A percentile compares a stretch with the other conserved stretches of the same genome.
phyloP scores from a whole-genome alignment of 1,140 invertebrate species.

The Acromyrmex echinatior region DNA sequence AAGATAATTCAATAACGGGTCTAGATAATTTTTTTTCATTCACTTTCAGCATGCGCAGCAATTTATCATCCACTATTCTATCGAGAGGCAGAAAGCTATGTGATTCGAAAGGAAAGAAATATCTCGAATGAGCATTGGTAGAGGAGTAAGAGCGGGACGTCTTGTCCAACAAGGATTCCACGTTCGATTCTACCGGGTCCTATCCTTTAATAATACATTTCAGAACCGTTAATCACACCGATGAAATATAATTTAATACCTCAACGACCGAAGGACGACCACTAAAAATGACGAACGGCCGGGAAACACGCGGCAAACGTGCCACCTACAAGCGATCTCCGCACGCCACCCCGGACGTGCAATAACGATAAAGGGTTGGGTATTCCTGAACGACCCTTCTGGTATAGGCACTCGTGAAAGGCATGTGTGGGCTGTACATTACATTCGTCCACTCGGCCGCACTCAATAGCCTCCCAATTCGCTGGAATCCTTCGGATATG shows the following conservation, averaged over 20 bases:
- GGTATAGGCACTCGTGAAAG: constrained; percentile 52
- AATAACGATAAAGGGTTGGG: constrained; percentile 74
- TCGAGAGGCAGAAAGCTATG: constrained; percentile 6
- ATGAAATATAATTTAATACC: constrained; percentile 79
- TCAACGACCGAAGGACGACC: constrained; percentile 66
- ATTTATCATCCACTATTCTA: constrained; percentile 19
- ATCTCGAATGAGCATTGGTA: constrained; percentile 11
- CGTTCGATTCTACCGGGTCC: constrained; percentile 34
- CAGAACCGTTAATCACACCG: constrained; percentile 72
- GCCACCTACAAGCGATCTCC: constrained; percentile 55
- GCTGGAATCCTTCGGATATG: constrained; percentile 64
- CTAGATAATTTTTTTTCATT: constrained; percentile 14
- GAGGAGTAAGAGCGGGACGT: neutral
- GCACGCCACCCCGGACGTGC: constrained; percentile 48
- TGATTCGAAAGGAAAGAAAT: constrained; percentile 35
- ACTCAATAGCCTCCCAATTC: constrained; percentile 71
- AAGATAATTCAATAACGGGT: neutral
- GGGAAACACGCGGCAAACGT: constrained; percentile 72
- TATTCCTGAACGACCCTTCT: constrained; percentile 63
- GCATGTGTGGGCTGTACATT: constrained; percentile 65
- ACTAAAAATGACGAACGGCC: constrained; percentile 76
- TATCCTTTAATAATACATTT: constrained; percentile 73
- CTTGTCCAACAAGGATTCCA: constrained; percentile 71
- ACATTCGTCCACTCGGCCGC: constrained; percentile 60
- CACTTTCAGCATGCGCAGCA: neutral